Percentiles rank a stretch among this genome's conserved stretches.
Evolutionary conservation across 2,113 vertebrate species (phyloP).

Genomic region (Forbesichthys agassizii): DNA sequence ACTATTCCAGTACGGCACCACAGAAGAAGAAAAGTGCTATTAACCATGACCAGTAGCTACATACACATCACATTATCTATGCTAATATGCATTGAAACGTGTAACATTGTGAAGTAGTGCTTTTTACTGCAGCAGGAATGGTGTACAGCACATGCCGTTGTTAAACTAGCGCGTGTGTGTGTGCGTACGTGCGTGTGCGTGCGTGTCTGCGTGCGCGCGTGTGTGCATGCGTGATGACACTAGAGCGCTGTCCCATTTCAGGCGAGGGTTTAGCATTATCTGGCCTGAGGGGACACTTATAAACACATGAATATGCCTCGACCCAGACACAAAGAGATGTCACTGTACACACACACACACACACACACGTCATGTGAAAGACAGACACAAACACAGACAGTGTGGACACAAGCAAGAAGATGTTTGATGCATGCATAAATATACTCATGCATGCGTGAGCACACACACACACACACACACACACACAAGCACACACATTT

Average conservation of each 20-base stretch:
- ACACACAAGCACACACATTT: slow-evolving; percentile 28
- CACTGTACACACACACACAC: slow-evolving; percentile 60
- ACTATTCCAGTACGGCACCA: too few relatives aligned
- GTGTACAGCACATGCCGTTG: too few relatives aligned
- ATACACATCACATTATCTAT: too few relatives aligned
- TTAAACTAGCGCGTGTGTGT: too few relatives aligned
- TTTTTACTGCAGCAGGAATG: too few relatives aligned
- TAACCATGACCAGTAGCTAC: too few relatives aligned
- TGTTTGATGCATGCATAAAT: slow-evolving; percentile 75
- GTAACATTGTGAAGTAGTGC: too few relatives aligned
- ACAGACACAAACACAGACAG: slow-evolving; percentile 71
- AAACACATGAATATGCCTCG: slow-evolving; percentile 69
- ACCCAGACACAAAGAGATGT: slow-evolving; percentile 79
- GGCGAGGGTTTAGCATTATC: slow-evolving; percentile 62
- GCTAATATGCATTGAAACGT: too few relatives aligned
- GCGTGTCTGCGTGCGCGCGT: too few relatives aligned
- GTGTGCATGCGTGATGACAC: neutral
- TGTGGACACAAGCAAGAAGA: slow-evolving; percentile 69
- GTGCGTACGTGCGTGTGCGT: too few relatives aligned
- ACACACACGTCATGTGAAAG: slow-evolving; percentile 44
- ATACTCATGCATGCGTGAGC: slow-evolving; percentile 61
- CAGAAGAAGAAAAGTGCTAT: too few relatives aligned
- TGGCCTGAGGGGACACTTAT: slow-evolving; percentile 74
- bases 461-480: slow-evolving; percentile 25
- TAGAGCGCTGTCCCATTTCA: slow-evolving; percentile 57